phyloP scores from a whole-genome alignment of 2,888 invertebrate species.

The Meteorus cinctellus region DNA sequence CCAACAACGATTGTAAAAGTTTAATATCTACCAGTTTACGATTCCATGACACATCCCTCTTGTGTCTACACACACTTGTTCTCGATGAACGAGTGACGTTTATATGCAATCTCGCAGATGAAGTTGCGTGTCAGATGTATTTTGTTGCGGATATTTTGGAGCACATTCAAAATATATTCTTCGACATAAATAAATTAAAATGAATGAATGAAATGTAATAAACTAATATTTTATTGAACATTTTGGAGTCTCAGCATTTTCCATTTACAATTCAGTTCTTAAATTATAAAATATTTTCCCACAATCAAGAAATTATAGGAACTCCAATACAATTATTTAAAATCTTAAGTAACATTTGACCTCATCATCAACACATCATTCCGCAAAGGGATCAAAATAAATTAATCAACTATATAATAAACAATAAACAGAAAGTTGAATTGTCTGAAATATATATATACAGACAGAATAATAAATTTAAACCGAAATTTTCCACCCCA shows the following conservation, averaged over 20 bases:
- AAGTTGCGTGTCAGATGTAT: neutral
- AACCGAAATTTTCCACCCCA: slow-evolving; percentile 6
- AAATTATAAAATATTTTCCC: no score
- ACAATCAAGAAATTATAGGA: no score
- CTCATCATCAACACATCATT: no score
- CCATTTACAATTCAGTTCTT: no score
- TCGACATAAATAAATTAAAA: neutral
- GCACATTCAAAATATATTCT: neutral
- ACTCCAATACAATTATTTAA: no score
- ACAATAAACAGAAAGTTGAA: no score
- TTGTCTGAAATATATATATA: neutral
- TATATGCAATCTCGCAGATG: slow-evolving; percentile 26
- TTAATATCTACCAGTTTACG: slow-evolving; percentile 72
- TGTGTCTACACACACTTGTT: slow-evolving; percentile 41
- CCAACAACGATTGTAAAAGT: slow-evolving; percentile 68
- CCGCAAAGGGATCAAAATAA: no score
- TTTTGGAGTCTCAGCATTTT: no score
- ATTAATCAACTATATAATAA: no score
- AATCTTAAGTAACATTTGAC: no score
- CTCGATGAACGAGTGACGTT: slow-evolving; percentile 33
- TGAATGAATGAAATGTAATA: neutral
- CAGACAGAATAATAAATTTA: neutral
- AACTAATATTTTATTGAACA: neutral
- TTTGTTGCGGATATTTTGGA: neutral
- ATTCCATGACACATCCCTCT: slow-evolving; percentile 64